Conservation (phyloP, 1,140 invertebrate genomes). For the Manduca sexta region DNA sequence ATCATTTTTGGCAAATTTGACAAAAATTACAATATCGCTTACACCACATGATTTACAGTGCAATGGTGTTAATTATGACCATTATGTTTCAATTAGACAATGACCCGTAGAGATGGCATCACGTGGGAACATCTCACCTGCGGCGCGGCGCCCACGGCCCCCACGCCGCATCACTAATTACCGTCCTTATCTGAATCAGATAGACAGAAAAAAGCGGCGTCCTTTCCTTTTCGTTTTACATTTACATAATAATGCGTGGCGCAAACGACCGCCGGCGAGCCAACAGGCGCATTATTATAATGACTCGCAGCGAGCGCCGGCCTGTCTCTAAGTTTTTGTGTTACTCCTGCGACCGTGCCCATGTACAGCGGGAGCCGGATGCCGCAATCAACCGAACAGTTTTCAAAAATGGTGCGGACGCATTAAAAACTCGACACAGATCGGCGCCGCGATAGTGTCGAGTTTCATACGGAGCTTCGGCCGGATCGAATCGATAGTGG, state of each 20-base stretch:
- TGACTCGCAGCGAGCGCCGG: constrained; percentile 32
- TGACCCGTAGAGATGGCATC: constrained; percentile 10
- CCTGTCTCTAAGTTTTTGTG: constrained; percentile 35
- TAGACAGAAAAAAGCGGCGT: constrained; percentile 48
- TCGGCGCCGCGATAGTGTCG: constrained; percentile 9
- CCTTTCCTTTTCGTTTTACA: constrained; percentile 57
- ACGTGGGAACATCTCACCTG: constrained; percentile 52
- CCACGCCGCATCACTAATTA: constrained; percentile 45
- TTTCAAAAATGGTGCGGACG: constrained; percentile 10
- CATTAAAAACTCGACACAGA: constrained; percentile 16
- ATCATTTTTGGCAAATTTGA: too few relatives aligned
- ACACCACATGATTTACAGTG: too few relatives aligned
- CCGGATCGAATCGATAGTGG: not conserved
- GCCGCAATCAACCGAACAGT: not conserved
- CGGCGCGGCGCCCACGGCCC: constrained; percentile 20
- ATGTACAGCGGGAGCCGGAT: constrained; percentile 8
- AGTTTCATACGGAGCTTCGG: not conserved
- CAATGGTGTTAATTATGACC: not conserved
- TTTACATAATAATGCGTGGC: constrained; percentile 69
- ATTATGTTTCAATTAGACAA: constrained; percentile 1
- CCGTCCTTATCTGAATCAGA: constrained; percentile 60
- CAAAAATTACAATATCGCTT: too few relatives aligned
- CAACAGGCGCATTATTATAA: constrained; percentile 45
- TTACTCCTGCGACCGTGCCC: constrained; percentile 23
- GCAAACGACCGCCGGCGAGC: constrained; percentile 39